phyloP scores from a whole-genome alignment of 2,113 vertebrate genomes.

The Cheilinus undulatus region DNA sequence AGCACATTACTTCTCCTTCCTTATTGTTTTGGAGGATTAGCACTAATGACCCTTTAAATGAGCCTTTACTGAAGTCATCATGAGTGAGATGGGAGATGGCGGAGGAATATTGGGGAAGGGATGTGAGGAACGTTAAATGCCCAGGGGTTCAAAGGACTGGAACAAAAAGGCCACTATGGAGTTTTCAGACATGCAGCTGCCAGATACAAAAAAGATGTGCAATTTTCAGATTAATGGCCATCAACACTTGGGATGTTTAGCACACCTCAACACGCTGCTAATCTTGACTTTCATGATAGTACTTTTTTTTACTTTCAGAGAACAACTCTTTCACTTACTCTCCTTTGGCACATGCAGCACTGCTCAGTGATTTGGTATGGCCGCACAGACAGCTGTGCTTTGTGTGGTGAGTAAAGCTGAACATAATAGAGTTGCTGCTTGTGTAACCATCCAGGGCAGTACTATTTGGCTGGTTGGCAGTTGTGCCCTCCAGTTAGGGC shows the following conservation, averaged over 20 bases:
- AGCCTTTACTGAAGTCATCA: slow-evolving; percentile 78
- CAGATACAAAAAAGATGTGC: slow-evolving; percentile 76
- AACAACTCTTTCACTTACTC: slow-evolving; percentile 40
- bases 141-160: slow-evolving; percentile 78
- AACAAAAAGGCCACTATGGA: slow-evolving; percentile 83
- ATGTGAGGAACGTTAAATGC: slow-evolving; percentile 67
- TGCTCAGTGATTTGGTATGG: slow-evolving; percentile 56
- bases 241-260: slow-evolving; percentile 73
- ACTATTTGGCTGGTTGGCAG: slow-evolving; percentile 64
- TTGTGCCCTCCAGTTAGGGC: slow-evolving; percentile 70
- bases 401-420: slow-evolving; percentile 57
- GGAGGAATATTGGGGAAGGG: slow-evolving; percentile 71
- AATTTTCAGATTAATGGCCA: slow-evolving; percentile 86
- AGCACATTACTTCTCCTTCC: slow-evolving; percentile 71
- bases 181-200: slow-evolving; percentile 75
- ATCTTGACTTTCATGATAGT: slow-evolving; percentile 74
- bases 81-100: slow-evolving; percentile 64
- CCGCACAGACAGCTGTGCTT: slow-evolving; percentile 70
- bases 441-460: slow-evolving; percentile 72
- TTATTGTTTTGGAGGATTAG: slow-evolving; percentile 83
- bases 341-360: slow-evolving; percentile 39
- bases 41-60: slow-evolving; percentile 82
- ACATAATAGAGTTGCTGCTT: slow-evolving; percentile 70
- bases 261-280: slow-evolving; percentile 68
- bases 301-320: slow-evolving; percentile 48